These are phyloP conservation scores for Ceyx erithaca DNA, from an alignment of 2,797 vertebrate genomes.

Conservation along the genomic window DNA sequence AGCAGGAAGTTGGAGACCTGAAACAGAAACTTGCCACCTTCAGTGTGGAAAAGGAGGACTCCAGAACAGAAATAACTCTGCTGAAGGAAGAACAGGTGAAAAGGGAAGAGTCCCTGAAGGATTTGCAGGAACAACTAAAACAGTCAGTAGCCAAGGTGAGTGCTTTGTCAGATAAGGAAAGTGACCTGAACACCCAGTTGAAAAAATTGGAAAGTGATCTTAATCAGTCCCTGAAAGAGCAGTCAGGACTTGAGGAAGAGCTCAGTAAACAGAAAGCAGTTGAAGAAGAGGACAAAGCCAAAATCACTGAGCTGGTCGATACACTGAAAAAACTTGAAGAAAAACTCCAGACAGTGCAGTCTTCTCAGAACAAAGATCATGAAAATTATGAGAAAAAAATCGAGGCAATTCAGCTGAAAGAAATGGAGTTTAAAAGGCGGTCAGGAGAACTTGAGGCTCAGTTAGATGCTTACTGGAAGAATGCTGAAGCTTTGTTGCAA, in stretches of 20 bases:
- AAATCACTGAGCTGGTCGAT: constrained; percentile 75
- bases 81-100: constrained; percentile 85
- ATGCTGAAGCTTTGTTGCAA: constrained; percentile 80
- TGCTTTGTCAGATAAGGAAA: constrained; percentile 81
- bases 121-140: constrained; percentile 86
- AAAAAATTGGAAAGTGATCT: constrained; percentile 85
- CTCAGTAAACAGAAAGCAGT: constrained; percentile 72
- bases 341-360: constrained; percentile 79
- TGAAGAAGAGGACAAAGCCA: constrained; percentile 80
- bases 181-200: constrained; percentile 82
- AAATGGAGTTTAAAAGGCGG: constrained; percentile 78
- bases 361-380: constrained; percentile 77
- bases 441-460: constrained; percentile 74
- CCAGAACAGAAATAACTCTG: constrained; percentile 72
- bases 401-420: constrained; percentile 80
- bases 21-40: constrained; percentile 76
- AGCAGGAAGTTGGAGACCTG: constrained; percentile 83
- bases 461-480: constrained; percentile 79
- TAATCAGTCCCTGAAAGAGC: constrained; percentile 83
- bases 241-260: constrained; percentile 82
- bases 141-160: constrained; percentile 80
- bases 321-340: constrained; percentile 79
- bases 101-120: constrained; percentile 81
- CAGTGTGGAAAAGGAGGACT: constrained; percentile 81
- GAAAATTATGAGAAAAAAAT: constrained; percentile 81